Conservation (phyloP, 2,888 invertebrate genomes). For the Pantelozetes paolii region DNA sequence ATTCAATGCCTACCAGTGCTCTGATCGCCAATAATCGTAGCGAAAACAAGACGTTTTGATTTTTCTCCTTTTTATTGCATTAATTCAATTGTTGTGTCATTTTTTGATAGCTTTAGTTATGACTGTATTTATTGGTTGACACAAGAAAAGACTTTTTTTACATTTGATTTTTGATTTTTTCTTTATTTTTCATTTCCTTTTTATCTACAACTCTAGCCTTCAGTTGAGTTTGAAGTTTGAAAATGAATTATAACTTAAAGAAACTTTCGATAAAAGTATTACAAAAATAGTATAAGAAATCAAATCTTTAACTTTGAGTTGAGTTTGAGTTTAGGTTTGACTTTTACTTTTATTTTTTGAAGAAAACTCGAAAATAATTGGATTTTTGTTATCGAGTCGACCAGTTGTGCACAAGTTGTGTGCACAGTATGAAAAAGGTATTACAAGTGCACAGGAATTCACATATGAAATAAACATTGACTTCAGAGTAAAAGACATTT, state of each 20-base stretch:
- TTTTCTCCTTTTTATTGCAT: slow-evolving; percentile 20
- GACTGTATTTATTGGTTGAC: not conserved
- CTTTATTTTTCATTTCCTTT: not conserved
- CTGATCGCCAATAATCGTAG: not conserved
- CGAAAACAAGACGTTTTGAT: slow-evolving; percentile 11
- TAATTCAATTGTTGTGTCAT: slow-evolving; percentile 5
- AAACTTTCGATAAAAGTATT: not conserved
- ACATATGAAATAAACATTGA: not conserved
- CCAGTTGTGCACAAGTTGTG: slow-evolving; percentile 4
- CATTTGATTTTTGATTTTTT: not conserved
- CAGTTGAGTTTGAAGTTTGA: not conserved
- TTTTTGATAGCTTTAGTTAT: not conserved
- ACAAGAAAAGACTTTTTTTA: not conserved
- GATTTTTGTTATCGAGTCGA: slow-evolving; percentile 6
- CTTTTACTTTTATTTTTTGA: not conserved
- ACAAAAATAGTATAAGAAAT: not conserved
- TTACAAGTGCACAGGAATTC: not conserved
- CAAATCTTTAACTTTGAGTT: not conserved
- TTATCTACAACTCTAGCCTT: not conserved
- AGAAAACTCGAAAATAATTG: slow-evolving; percentile 20
- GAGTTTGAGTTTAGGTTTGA: too few relatives aligned
- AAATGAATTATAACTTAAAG: slow-evolving; percentile 10
- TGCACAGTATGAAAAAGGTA: not conserved
- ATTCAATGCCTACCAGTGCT: not conserved
- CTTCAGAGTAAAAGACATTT: not conserved